Evolutionary conservation across 2,113 vertebrate genomes (phyloP), one percentile per base, ranked within the genome.

Genomic region (Pseudorectes ferrugineus): DNA sequence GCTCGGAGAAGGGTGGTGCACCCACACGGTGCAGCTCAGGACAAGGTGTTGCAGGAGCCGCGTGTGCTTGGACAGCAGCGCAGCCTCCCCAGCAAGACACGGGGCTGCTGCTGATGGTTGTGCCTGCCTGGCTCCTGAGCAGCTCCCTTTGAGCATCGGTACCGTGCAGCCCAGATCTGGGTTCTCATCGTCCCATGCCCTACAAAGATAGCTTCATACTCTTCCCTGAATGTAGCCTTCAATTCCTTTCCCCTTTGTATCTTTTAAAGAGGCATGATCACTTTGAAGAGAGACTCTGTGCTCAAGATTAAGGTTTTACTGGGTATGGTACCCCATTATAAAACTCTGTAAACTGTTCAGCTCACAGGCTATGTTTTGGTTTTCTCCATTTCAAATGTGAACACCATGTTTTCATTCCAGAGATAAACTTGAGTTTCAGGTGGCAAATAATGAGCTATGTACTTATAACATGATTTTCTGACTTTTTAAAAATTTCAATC

Each of bases 61-160:
- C 3, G 12, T 2, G 10, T 18, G 33, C 21, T 45, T 29, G 0
- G 2, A 40, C 22, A 81, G 77, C 68, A 57, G 54, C 0, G 2
- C 1, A 31, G 67, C 57, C 3, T 1, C 25, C 31, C 4, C 1
- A 61, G 59, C 46, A 22, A 0, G 7, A 54, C 70, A 46, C 0
- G 0, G 51, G 31, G 46, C 25, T 84, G 38, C 63, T 49, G 88
- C 45, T 42, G 36, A 3, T 6, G 31, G 42, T 9, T 49, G 42
- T 0, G 0, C 45, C 62, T 3, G 0, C 72, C 66, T 12, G 45
- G 13, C 8, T 35, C 74, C 58, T 17, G 40, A 75, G 81, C 36
- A 28, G 16, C 31, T 55, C 40, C 52, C 77, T 51, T 10, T 21
- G 43, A 43, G 42, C 22, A 38, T 4, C 9, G 5, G 68, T 14